Conservation (phyloP, 2,113 vertebrate species). For the Kryptolebias marmoratus region DNA sequence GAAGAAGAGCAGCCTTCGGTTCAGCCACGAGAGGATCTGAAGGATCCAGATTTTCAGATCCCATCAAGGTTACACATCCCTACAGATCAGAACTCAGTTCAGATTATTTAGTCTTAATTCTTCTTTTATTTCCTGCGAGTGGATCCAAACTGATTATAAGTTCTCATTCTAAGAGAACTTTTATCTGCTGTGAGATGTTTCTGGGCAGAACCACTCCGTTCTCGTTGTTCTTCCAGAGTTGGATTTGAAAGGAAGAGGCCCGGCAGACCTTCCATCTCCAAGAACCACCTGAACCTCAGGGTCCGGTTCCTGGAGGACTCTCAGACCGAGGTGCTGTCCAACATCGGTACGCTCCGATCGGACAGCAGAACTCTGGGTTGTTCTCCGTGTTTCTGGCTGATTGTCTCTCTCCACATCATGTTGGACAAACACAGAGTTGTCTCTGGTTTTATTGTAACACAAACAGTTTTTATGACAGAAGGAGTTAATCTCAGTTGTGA, state of each 20-base stretch:
- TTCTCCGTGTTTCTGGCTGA: too few species aligned
- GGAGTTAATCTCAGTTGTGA: too few species aligned
- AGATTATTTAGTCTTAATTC: too few species aligned
- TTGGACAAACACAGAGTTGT: too few species aligned
- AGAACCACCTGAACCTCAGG: slow-evolving; percentile 17
- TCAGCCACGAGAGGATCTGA: slow-evolving; percentile 1
- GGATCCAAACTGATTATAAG: too few species aligned
- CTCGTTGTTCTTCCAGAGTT: background rate
- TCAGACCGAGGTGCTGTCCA: slow-evolving; percentile 14
- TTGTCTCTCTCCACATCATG: too few species aligned
- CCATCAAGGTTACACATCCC: slow-evolving; percentile 11
- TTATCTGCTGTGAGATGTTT: too few species aligned
- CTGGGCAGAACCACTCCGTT: background rate
- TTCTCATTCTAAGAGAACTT: too few species aligned
- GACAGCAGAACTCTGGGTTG: too few species aligned
- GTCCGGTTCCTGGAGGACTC: slow-evolving; percentile 43
- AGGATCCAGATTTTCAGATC: slow-evolving; percentile 36
- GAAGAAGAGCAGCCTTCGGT: background rate
- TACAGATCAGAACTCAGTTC: background rate
- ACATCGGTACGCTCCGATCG: background rate
- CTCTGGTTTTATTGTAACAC: too few species aligned
- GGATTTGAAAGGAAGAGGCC: slow-evolving; percentile 9
- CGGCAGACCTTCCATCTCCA: slow-evolving; percentile 8
- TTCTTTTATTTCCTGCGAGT: too few species aligned
- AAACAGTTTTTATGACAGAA: too few species aligned